Evolutionary conservation across 2,113 vertebrate species (phyloP), one percentile per base, ranked within the genome.

Genomic region (Hippoglossus stenolepis): DNA sequence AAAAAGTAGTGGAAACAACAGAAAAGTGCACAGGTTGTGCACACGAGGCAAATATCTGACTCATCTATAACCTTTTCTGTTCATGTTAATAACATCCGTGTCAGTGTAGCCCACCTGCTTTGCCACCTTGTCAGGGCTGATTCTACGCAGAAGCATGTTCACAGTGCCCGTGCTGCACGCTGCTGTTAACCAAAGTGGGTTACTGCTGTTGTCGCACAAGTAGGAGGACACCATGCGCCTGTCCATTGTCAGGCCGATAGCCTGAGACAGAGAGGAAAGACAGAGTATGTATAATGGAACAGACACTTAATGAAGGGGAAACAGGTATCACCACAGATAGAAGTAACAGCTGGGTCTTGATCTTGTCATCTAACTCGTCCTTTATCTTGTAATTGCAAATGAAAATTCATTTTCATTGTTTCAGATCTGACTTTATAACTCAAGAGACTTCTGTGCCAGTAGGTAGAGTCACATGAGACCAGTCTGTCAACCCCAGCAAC

Each of bases 21-120:
- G n/a, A n/a, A 14, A n/a, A 26, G 2, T 14, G 38, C 1, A 26
- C 8, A 18, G 58, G 20, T 0, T 26, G 2, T 31, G 13, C 2
- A 26, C 20, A 60, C 11, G n/a, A 0, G 26, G 47, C 8, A 65
- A 51, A 12, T 0, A 38, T 38, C 11, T 26, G 51, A 40, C 1
- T 66, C 5, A 31, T 62, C 4, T 35, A 5, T 54, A 24, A 24
- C 20, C 45, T 5, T 63, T 31, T 66, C 23, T 60, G 24, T 53
- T 84, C 12, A 47, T 72, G 17, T 23, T n/a, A 5, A 66, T 20
- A 17, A 53, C 18, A 35, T 40, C 45, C 9, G 2, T 1, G 20
- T 17, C 3, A 54, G n/a, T 56, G 2, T 13, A 26, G 5, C 66
- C 0, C 84, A 95, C 94, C 94, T 95, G 91, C 53, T 92, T 85